Percentiles rank a stretch among this genome's conserved stretches.
phyloP scores from a whole-genome alignment of 2,797 vertebrate genomes.

The Eulemur coronatus region DNA sequence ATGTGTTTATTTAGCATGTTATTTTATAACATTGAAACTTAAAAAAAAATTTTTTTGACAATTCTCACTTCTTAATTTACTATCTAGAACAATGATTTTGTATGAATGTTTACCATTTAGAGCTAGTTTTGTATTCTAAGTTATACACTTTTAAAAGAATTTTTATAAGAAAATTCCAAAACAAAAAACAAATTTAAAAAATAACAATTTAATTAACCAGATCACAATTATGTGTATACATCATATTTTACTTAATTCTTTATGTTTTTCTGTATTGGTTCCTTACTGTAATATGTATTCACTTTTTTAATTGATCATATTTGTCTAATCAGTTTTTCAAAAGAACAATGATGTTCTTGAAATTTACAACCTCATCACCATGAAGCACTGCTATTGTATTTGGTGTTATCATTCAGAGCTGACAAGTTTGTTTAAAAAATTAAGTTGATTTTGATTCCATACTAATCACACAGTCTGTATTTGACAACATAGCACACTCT shows the following conservation, averaged over 20 bases:
- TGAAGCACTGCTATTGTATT: background rate
- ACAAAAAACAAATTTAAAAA: background rate
- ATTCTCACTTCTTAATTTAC: background rate
- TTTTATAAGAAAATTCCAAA: background rate
- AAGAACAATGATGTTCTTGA: background rate
- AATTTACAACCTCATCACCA: background rate
- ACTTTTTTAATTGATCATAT: background rate
- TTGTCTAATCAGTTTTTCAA: background rate
- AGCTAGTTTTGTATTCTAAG: background rate
- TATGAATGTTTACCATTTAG: background rate
- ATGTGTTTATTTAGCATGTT: background rate
- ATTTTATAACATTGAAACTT: background rate
- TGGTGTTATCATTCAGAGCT: background rate
- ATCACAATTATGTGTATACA: background rate
- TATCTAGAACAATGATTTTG: background rate
- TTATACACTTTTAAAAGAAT: background rate
- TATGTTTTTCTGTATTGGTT: background rate
- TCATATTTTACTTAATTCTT: background rate
- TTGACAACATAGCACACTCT: slow-evolving; percentile 20
- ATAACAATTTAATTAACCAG: background rate
- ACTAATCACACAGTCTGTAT: slow-evolving; percentile 7
- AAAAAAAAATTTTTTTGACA: background rate
- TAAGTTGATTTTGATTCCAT: slow-evolving; percentile 17
- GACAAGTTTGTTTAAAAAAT: slow-evolving; percentile 6
- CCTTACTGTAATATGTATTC: background rate